Evolutionary conservation across 2,797 vertebrate species (phyloP), one percentile per base, ranked within the genome.

Genomic region (Sciurus carolinensis): DNA sequence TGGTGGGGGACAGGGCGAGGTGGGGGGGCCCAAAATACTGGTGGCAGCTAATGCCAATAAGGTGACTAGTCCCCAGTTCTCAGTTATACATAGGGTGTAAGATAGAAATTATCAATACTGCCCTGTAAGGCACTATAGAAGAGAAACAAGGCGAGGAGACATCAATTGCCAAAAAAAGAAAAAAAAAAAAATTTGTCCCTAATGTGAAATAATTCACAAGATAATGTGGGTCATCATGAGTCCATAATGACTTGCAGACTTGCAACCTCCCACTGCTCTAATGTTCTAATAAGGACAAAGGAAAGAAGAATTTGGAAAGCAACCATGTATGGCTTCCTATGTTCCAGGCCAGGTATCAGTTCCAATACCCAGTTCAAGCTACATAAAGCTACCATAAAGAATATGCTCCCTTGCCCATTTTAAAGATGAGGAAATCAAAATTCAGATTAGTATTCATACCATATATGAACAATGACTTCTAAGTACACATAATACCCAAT

Each of bases 161-260:
- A 59, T 28, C 47, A 57, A 62, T 5, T 52, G 18, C 42, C 87
- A 93, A 62, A 90, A 50, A 83, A 95, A 20, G 87, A 87, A 69
- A 92, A 47, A 79, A 95, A 81, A 11, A 26, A 18, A 17, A 30
- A n/a, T 67, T 73, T 83, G 64, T 75, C 52, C 59, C 73, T 0
- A 90, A 92, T 88, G 77, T 54, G 73, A 93, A 92, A 80, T 91
- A 87, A 79, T 83, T 93, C 89, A 88, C 72, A 87, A 75, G 18
- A 39, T 91, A 95, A 96, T 76, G 62, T 54, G n/a, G 30, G 52
- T 80, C 52, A 88, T 73, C 75, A 1, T 77, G 42, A 69, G 22
- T 57, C 89, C 86, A 92, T 22, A 89, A 96, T 88, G 54, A 87
- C 87, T 90, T 52, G 50, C 88, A 62, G 54, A 87, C 87, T 90